Evolutionary conservation across 1,140 invertebrate species (phyloP), one percentile per base, ranked within the genome.

Genomic region (Heliconius hermathena): DNA sequence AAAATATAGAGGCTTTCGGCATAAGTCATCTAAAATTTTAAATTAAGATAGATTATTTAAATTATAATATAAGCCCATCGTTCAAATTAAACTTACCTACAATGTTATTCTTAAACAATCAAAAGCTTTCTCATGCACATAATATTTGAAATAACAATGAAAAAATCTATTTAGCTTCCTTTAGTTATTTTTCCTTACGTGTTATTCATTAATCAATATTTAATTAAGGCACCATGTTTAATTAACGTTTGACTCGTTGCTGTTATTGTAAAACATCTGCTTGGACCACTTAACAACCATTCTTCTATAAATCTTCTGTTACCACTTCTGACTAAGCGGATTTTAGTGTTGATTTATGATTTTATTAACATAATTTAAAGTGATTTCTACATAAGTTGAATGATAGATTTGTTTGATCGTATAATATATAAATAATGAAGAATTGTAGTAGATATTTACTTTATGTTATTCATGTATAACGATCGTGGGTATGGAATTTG

Each of bases 191-290:
- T 72, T 72, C 20, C 29, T 41, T 72, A 72, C 13, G 29, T 41
- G 1, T 8, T 18, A 22, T 26, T 76, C 60, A 76, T 76, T 76
- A 41, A 76, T 49, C 60, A 70, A 76, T 46, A 76, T 49, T 70
- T 76, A 76, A 70, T 76, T 76, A 76, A 76, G 60, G 26, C 16
- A 71, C 38, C 46, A 76, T 76, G 22, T 71, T 76, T 60, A 52
- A 71, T 72, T 72, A 72, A 72, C 71, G 71, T 20, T 72, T 54
- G 41, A 71, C 66, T 54, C n/a, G 66, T 18, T 72, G 60, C 22
- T 71, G 70, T 54, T 77, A 71, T 77, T 71, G 38, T 77, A 54
- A 33, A 77, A 66, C 57, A 38, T 72, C 74, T 41, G 74, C 54
- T 76, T 26, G 46, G 38, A 20, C 66, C 9, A 76, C 36, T 70